Evolutionary conservation across 2,888 invertebrate species (phyloP).

Genomic region (Dichetophora obliterata): DNA sequence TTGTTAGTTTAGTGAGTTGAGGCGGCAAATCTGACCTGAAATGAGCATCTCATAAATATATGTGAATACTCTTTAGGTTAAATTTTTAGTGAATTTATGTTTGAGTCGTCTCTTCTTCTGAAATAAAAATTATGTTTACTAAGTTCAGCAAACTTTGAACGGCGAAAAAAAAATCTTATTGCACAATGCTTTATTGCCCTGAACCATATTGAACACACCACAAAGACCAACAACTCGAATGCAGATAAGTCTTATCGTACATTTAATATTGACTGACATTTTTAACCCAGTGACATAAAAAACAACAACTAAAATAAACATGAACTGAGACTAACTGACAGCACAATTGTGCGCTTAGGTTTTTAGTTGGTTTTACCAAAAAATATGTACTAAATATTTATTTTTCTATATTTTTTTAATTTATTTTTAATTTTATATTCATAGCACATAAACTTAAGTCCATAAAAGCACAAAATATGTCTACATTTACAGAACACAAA

Average conservation of each 20-base stretch:
- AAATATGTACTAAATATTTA: neutral
- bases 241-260: constrained; percentile 24
- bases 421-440: constrained; percentile 20
- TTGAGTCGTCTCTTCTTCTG: too few species aligned
- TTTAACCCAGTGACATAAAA: constrained; percentile 16
- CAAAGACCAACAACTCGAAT: neutral
- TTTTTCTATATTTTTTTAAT: neutral
- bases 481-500: neutral
- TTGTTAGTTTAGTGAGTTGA: neutral
- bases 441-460: constrained; percentile 2
- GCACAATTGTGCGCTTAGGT: neutral
- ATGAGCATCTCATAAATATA: too few species aligned
- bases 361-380: neutral
- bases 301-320: neutral
- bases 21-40: too few species aligned
- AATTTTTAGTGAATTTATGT: too few species aligned
- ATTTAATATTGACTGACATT: constrained; percentile 26
- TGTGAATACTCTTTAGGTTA: too few species aligned
- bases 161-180: too few species aligned
- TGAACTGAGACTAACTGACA: neutral
- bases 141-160: too few species aligned
- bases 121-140: too few species aligned
- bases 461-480: constrained; percentile 16
- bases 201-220: neutral
- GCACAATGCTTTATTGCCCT: too few species aligned